Evolutionary conservation across 1,140 invertebrate species (phyloP), one percentile per base, ranked within the genome.

Genomic region (Temnothorax longispinosus): DNA sequence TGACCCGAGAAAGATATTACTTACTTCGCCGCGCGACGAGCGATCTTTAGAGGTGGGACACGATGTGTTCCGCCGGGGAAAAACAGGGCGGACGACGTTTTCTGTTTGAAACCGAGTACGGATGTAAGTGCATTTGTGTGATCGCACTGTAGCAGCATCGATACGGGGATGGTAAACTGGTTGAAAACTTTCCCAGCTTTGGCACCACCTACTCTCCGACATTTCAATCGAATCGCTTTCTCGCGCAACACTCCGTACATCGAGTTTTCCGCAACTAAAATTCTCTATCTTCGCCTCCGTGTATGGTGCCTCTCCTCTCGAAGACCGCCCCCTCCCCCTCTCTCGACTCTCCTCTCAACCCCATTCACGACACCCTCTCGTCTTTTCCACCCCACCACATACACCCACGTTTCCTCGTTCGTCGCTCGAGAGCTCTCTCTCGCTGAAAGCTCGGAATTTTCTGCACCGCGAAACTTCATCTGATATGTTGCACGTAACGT

Each of bases 141-240:
- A 6, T 50, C 44, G 27, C 4, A 47, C 11, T 27, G 56, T 56
- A 88, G 80, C 44, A 44, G 60, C 86, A 74, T 75, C 58, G 80
- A 82, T 75, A 67, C 60, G 52, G 44, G 44, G 60, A 86, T 58
- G 69, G 67, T 56, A 74, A 89, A 89, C 88, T 71, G 87, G 87
- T 89, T 88, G 87, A 88, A 86, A 89, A 89, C 87, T 89, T 89
- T 86, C 67, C 76, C 67, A 67, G 72, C 72, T 75, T 65, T 65
- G 87, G 80, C 75, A 80, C 74, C 87, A 80, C 52, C 87, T 56
- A 86, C 62, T 80, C 62, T 80, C 58, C 81, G 80, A 88, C 82
- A 62, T 86, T 89, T 89, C 87, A 86, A 86, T 85, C 81, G 69
- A 88, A 89, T 54, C 88, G 87, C 82, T 89, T 89, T 81, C 88